Percentiles rank a stretch among this genome's conserved stretches.
phyloP scores from a whole-genome alignment of 1,140 invertebrate genomes.

The Calliopsis andreniformis region DNA sequence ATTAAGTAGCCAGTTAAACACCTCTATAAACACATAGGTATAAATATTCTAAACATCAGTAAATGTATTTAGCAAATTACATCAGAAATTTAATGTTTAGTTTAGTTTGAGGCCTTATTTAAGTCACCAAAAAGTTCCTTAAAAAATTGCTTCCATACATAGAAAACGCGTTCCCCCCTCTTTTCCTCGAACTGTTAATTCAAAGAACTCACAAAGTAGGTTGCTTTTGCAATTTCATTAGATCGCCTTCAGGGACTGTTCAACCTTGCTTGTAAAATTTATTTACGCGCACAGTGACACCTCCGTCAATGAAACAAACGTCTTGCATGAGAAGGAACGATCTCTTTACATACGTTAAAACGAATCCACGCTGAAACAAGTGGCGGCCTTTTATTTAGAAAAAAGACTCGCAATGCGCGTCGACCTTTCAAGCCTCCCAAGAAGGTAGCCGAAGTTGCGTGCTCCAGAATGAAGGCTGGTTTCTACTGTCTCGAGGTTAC shows the following conservation, averaged over 20 bases:
- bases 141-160: too few relatives aligned
- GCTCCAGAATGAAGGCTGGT: constrained; percentile 57
- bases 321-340: constrained; percentile 22
- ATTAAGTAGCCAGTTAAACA: too few relatives aligned
- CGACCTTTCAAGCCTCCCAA: constrained; percentile 49
- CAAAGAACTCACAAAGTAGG: constrained; percentile 11
- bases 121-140: too few relatives aligned
- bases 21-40: too few relatives aligned
- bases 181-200: background rate
- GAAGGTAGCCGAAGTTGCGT: constrained; percentile 35
- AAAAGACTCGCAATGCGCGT: constrained; percentile 2
- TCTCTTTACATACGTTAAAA: background rate
- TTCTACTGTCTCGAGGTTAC: constrained; percentile 66
- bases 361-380: constrained; percentile 12
- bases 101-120: too few relatives aligned
- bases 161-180: too few relatives aligned
- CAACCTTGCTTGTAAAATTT: constrained; percentile 21
- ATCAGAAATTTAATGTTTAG: too few relatives aligned
- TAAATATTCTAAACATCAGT: too few relatives aligned
- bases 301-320: background rate
- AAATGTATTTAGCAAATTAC: background rate
- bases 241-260: background rate
- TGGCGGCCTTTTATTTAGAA: constrained; percentile 36
- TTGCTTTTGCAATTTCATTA: constrained; percentile 25
- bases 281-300: constrained; percentile 3